Evolutionary conservation across 2,888 invertebrate genomes (phyloP).

Genomic region (Synergus itoensis): DNA sequence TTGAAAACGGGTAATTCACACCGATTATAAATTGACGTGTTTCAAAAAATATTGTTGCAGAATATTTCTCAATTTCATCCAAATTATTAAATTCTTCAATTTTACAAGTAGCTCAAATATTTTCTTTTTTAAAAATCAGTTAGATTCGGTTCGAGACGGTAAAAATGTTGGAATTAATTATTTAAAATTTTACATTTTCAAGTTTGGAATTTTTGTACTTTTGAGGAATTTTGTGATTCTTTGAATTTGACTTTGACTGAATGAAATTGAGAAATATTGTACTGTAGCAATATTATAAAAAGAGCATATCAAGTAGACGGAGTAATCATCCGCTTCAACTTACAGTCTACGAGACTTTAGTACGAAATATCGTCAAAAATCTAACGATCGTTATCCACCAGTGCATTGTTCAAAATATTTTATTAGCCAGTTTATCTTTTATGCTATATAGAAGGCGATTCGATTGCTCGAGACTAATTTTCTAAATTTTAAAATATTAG

Average conservation of each 20-base stretch:
- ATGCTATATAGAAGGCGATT: background rate
- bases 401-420: background rate
- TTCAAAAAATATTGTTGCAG: constrained; percentile 1
- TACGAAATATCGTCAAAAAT: constrained; percentile 3
- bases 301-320: constrained; percentile 39
- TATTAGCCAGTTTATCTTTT: background rate
- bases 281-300: background rate
- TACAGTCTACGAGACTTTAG: constrained; percentile 8
- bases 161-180: background rate
- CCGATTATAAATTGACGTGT: background rate
- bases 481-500: constrained; percentile 27
- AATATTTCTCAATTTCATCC: constrained; percentile 1
- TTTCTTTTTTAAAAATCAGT: background rate
- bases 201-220: background rate
- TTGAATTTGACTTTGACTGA: background rate
- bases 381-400: constrained; percentile 6
- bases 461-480: background rate
- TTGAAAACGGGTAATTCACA: constrained; percentile 46
- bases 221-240: background rate
- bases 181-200: background rate
- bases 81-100: background rate
- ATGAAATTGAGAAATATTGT: constrained; percentile 11
- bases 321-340: constrained; percentile 33
- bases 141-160: no score
- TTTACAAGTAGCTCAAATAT: background rate